Evolutionary conservation across 2,888 invertebrate genomes (phyloP).

Genomic region (Hemicrepidius hirtus): DNA sequence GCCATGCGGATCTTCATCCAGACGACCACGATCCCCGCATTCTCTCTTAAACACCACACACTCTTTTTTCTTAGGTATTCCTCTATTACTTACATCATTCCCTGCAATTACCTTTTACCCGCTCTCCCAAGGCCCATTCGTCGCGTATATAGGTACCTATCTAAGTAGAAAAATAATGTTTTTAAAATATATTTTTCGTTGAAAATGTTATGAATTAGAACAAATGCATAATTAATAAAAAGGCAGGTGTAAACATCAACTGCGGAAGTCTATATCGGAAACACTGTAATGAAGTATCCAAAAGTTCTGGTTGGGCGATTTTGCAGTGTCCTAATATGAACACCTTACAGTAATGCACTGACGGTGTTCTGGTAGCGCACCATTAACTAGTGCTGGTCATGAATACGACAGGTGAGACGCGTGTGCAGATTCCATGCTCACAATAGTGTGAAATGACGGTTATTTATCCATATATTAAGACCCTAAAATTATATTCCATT

Average conservation of each 20-base stretch:
- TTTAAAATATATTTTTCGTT: not conserved
- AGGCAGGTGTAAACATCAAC: slow-evolving; percentile 41
- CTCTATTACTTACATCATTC: no score
- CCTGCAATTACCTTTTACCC: no score
- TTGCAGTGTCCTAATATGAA: slow-evolving; percentile 42
- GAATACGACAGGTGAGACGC: slow-evolving; percentile 55
- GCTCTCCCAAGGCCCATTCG: no score
- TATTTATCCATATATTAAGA: slow-evolving; percentile 50
- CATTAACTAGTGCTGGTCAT: slow-evolving; percentile 45
- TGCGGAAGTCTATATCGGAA: slow-evolving; percentile 51
- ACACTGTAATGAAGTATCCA: slow-evolving; percentile 46
- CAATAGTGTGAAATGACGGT: slow-evolving; percentile 55
- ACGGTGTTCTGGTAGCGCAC: slow-evolving; percentile 46
- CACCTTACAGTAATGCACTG: slow-evolving; percentile 54
- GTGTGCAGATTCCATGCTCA: slow-evolving; percentile 55
- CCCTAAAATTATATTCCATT: slow-evolving; percentile 1
- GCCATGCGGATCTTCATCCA: no score
- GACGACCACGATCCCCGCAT: no score
- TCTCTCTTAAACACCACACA: no score
- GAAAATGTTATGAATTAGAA: not conserved
- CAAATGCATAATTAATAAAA: slow-evolving; percentile 3
- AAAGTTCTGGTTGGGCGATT: slow-evolving; percentile 46
- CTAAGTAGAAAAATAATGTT: not conserved
- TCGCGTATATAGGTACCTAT: no score
- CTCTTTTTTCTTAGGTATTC: no score